Percentiles rank a stretch among this genome's conserved stretches.
Evolutionary conservation across 2,113 vertebrate species (phyloP).

Genomic region (Pogonocichla stellata): DNA sequence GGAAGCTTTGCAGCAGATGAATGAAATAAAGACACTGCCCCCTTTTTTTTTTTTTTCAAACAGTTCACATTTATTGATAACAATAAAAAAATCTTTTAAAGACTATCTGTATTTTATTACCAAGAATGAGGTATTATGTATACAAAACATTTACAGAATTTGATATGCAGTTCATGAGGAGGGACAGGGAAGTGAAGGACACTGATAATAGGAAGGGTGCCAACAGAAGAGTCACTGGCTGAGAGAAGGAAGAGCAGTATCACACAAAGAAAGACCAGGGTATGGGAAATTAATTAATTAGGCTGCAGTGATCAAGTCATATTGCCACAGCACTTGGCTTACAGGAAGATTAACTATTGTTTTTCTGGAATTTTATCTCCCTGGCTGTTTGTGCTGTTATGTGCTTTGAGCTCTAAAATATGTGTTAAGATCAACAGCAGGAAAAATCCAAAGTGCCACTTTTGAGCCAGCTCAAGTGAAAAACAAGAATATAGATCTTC

Average conservation of each 20-base stretch:
- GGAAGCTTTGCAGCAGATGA: neutral
- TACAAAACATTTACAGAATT: slow-evolving; percentile 81
- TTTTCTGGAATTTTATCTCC: slow-evolving; percentile 10
- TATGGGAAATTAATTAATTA: neutral
- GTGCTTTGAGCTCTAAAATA: slow-evolving; percentile 65
- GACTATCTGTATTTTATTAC: slow-evolving; percentile 79
- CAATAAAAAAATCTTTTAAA: slow-evolving; percentile 84
- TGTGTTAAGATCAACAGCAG: slow-evolving; percentile 17
- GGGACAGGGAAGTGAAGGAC: slow-evolving; percentile 25
- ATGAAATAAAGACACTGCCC: neutral
- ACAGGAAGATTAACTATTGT: neutral
- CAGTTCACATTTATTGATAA: slow-evolving; percentile 81
- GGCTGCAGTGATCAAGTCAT: neutral
- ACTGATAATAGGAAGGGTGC: neutral
- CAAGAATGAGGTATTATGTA: slow-evolving; percentile 82
- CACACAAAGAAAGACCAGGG: neutral
- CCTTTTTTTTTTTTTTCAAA: slow-evolving; percentile 40
- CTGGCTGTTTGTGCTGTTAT: neutral
- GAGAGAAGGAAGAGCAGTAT: neutral
- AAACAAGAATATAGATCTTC: slow-evolving; percentile 38
- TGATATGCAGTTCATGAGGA: slow-evolving; percentile 68
- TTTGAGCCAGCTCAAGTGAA: slow-evolving; percentile 63
- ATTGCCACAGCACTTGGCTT: slow-evolving; percentile 11
- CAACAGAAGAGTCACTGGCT: neutral
- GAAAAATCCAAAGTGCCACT: slow-evolving; percentile 49